A percentile compares a stretch with the other conserved stretches of the same genome.
Conservation (phyloP, 2,113 vertebrate species). For the Pelmatolapia mariae region DNA sequence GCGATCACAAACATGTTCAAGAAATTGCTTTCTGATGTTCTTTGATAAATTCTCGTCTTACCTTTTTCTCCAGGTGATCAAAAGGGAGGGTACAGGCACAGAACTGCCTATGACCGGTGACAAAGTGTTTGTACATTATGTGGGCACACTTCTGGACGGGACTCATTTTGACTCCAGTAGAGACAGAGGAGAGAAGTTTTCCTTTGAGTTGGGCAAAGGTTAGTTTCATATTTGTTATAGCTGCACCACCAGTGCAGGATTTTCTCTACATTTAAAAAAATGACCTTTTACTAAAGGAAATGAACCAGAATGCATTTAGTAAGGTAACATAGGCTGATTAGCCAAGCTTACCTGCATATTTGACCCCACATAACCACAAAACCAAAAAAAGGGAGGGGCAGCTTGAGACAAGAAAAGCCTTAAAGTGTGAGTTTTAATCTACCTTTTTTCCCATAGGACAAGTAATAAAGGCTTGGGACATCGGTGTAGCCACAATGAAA, state of each 20-base stretch:
- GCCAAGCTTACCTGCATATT: neutral
- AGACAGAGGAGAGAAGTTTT: slow-evolving; percentile 87
- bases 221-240: slow-evolving; percentile 6
- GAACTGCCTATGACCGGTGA: slow-evolving; percentile 91
- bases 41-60: neutral
- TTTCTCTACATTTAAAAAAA: neutral
- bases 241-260: neutral
- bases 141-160: slow-evolving; percentile 88
- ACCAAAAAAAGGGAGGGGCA: neutral
- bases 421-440: neutral
- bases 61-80: slow-evolving; percentile 76
- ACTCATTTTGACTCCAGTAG: slow-evolving; percentile 94
- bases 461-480: slow-evolving; percentile 98
- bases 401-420: neutral
- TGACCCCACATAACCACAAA: neutral
- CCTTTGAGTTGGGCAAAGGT: slow-evolving; percentile 97
- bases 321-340: neutral
- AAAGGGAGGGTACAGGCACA: slow-evolving; percentile 82
- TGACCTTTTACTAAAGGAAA: neutral
- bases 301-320: neutral
- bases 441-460: slow-evolving; percentile 69
- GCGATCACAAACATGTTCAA: neutral
- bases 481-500: slow-evolving; percentile 92
- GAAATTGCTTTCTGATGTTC: neutral
- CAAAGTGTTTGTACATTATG: slow-evolving; percentile 94